A percentile compares a stretch with the other conserved stretches of the same genome.
phyloP scores from a whole-genome alignment of 1,140 invertebrate genomes.

The Phortica variegata region DNA sequence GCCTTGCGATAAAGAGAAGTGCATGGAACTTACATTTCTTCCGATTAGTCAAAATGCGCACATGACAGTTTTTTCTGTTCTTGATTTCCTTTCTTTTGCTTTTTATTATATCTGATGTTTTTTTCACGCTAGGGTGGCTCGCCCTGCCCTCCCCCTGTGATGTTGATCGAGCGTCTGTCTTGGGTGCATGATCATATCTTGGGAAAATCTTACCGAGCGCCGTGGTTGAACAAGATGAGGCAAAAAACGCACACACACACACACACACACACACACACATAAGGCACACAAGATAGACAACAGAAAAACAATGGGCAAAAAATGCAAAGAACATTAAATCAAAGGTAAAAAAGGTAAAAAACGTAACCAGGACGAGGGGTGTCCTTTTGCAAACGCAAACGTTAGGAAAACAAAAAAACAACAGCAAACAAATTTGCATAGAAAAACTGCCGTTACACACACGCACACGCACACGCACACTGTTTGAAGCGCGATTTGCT shows the following conservation, averaged over 20 bases:
- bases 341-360: no score
- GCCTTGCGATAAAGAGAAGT: no score
- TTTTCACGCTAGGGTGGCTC: conserved; percentile 1
- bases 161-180: not conserved
- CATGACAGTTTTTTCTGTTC: not conserved
- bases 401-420: no score
- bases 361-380: no score
- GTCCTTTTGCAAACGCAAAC: no score
- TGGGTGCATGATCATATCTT: conserved; percentile 32
- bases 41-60: no score
- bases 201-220: conserved; percentile 56
- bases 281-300: conserved; percentile 51
- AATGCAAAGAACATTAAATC: no score
- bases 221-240: conserved; percentile 17
- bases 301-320: conserved; percentile 22
- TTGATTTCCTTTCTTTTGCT: not conserved
- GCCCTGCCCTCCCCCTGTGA: conserved; percentile 8
- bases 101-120: not conserved
- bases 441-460: conserved; percentile 50
- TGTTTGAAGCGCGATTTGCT: conserved; percentile 10
- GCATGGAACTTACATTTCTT: no score
- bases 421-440: conserved; percentile 55
- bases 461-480: conserved; percentile 9
- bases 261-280: conserved; percentile 29
- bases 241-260: conserved; percentile 16